phyloP scores from a whole-genome alignment of 1,140 invertebrate genomes.

The Pararge aegeria region DNA sequence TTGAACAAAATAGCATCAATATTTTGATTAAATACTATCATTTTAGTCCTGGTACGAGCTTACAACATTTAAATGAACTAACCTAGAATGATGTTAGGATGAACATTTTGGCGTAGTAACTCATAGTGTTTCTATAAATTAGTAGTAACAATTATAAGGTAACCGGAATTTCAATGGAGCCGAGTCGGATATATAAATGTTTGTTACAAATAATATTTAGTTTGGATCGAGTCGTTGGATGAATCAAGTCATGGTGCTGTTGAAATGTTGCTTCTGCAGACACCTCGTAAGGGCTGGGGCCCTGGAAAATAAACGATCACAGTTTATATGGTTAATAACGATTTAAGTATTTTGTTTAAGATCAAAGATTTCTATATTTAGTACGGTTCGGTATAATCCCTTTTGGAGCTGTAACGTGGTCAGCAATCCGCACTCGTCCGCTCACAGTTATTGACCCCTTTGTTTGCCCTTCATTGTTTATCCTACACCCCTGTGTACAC shows the following conservation, averaged over 20 bases:
- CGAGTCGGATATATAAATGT: constrained; percentile 55
- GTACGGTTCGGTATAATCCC: constrained; percentile 13
- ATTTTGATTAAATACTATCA: not conserved
- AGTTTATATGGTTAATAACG: constrained; percentile 30
- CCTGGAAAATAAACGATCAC: constrained; percentile 56
- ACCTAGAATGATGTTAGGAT: constrained; percentile 30
- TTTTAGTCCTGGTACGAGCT: constrained; percentile 9
- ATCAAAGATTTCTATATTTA: constrained; percentile 40
- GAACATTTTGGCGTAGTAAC: constrained; percentile 43
- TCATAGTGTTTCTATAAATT: constrained; percentile 35
- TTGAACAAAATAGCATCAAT: constrained; percentile 14
- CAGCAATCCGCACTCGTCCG: constrained; percentile 1
- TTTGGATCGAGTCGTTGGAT: constrained; percentile 32
- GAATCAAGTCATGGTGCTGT: constrained; percentile 73
- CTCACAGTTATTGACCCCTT: not conserved
- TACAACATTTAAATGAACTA: constrained; percentile 6
- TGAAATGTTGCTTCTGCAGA: constrained; percentile 62
- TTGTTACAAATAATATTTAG: constrained; percentile 43
- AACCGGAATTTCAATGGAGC: constrained; percentile 46
- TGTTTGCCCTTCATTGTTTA: constrained; percentile 13
- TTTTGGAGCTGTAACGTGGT: constrained; percentile 20
- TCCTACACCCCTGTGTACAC: too few relatives aligned
- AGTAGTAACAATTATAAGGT: constrained; percentile 48
- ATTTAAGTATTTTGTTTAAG: constrained; percentile 21
- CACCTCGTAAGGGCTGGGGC: constrained; percentile 71